Base-by-base conservation (phyloP, 2,888 invertebrate species). In the Lasius platythorax region DNA sequence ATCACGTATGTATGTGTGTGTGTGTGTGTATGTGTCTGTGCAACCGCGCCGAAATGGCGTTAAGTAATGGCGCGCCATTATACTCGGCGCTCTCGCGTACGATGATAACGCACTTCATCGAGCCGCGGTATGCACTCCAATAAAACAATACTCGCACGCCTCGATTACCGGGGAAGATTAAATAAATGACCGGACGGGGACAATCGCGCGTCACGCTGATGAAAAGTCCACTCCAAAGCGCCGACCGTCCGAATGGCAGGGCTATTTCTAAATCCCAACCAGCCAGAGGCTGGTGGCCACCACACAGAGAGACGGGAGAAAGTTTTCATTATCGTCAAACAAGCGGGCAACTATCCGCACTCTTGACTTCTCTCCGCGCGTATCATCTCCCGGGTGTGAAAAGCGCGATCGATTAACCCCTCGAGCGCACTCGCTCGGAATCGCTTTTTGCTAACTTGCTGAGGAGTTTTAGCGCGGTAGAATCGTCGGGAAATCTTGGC, bases 331-430 rank as follows among this genome's bases (percentile, higher is more conserved):
- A 81, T 81, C 79, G 73, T 73, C 40, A 68, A 81, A 79, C 79
- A 81, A 72, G 50, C 79, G 73, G 30, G 37, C 73, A 73, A 81
- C 73, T 79, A 79, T 79, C 79, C 79, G 79, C 61, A 50, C 79
- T 61, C 79, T 72, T 72, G 61, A 79, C 79, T 79, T 79, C 46
- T 79, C 58, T 61, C 33, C 37, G 79, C 73, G 79, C 73, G 78
- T 73, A 81, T 81, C 79, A 46, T 81, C 73, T 46, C 53, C 61
- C 46, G 30, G 73, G 79, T 81, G 79, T 73, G 79, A 81, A 81
- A 81, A 81, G 73, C 46, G 68, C 79, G 82, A 79, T 67, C 83
- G 78, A 85, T 79, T 53, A 78, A 72, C 82, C 87, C 63, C 81
- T 68, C 72, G 82, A 68, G 81, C 74, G 76, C 56, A 37, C 63